A percentile compares a stretch with the other conserved stretches of the same genome.
phyloP scores from a whole-genome alignment of 2,888 invertebrate genomes.

The Drosophila quasianomalipes region DNA sequence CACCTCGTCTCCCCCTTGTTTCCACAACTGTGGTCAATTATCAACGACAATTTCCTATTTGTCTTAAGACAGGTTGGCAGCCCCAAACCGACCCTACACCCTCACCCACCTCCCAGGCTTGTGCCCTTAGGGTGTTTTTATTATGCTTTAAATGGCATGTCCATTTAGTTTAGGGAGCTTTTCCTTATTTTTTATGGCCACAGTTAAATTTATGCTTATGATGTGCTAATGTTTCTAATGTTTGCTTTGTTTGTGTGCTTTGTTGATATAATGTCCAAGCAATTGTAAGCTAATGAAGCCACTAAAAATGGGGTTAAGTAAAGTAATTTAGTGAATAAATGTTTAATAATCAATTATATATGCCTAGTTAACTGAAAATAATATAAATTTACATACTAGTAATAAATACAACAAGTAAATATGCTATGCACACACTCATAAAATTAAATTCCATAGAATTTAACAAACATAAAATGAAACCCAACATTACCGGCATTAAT shows the following conservation, averaged over 20 bases:
- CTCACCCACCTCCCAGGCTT: neutral
- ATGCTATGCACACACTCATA: too few relatives aligned
- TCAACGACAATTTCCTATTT: slow-evolving; percentile 75
- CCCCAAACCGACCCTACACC: neutral
- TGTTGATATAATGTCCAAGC: slow-evolving; percentile 11
- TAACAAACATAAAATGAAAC: neutral
- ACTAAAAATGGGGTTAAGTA: neutral
- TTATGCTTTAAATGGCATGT: slow-evolving; percentile 62
- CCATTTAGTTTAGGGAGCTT: slow-evolving; percentile 61
- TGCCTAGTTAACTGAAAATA: neutral
- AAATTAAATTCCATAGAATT: neutral
- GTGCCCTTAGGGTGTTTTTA: slow-evolving; percentile 61
- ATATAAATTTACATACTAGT: neutral
- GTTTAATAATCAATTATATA: neutral
- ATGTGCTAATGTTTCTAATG: slow-evolving; percentile 68
- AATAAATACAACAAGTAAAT: neutral
- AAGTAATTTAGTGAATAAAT: neutral
- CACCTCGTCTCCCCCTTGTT: slow-evolving; percentile 27
- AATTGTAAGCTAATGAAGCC: neutral
- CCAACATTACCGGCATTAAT: neutral
- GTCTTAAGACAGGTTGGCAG: slow-evolving; percentile 65
- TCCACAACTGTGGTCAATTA: slow-evolving; percentile 68
- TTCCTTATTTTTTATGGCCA: slow-evolving; percentile 44
- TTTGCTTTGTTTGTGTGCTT: slow-evolving; percentile 20
- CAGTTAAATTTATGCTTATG: slow-evolving; percentile 69